Evolutionary conservation across 2,888 invertebrate genomes (phyloP), one percentile per base, ranked within the genome.

Genomic region (Malthinus flaveolus): DNA sequence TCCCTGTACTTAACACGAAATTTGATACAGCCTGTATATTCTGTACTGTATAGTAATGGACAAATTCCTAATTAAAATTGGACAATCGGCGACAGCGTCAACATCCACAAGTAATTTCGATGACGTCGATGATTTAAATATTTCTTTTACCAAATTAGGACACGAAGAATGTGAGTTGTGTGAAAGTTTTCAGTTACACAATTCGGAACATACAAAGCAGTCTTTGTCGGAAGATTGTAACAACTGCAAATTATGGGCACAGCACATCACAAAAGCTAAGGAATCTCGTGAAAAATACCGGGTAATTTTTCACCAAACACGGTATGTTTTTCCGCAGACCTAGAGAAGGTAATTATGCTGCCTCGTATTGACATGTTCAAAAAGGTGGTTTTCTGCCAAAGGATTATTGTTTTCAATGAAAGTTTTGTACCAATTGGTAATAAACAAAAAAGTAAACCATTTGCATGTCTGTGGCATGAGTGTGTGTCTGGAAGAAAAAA

Each of bases 401-500:
- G 58, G 33, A 34, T 34, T n/a, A 34, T 34, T 3, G 34, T 34
- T 34, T 33, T 33, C 33, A 34, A 34, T 34, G 34, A 34, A 34
- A 34, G 34, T 34, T 34, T 34, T 34, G 34, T 34, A 34, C 10
- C 34, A 34, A 15, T 49, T 33, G 55, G 59, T 23, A 55, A 50
- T 33, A 46, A 52, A 7, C 32, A 32, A 9, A 53, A 15, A 31
- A n/a, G 6, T 7, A 15, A 39, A 1, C 53, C 58, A 23, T 34
- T 46, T 39, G 56, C 51, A 12, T 35, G 62, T 10, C 7, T 65
- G 37, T 62, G 63, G 59, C 62, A 65, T 55, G 59, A 62, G 35
- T 59, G 35, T 13, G 34, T 63, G 23, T 11, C 44, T 23, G 46
- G 50, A 1, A 11, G 50, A 23, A 32, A 42, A 12, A 55, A 55